A percentile compares a stretch with the other conserved stretches of the same genome.
Evolutionary conservation across 2,797 vertebrate species (phyloP).

Genomic region (Periparus ater): DNA sequence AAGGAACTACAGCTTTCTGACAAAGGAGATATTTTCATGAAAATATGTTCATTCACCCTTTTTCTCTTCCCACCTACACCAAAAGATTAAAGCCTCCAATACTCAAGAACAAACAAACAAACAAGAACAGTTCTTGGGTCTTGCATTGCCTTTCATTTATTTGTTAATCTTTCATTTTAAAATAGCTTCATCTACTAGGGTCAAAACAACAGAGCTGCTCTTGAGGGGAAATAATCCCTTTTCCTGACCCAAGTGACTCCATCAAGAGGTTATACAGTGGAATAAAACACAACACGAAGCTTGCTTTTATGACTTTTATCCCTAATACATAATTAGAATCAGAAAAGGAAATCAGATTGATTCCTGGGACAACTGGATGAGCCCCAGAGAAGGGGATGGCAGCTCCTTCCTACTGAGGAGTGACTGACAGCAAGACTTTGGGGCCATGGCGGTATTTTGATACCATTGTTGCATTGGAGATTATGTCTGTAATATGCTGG

Average conservation of each 20-base stretch:
- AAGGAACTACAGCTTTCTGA: background rate
- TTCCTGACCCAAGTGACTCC: background rate
- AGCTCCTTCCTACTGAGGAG: background rate
- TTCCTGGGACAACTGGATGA: background rate
- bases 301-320: background rate
- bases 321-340: background rate
- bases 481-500: background rate
- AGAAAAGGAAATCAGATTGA: background rate
- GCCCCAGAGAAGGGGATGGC: background rate
- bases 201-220: background rate
- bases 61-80: background rate
- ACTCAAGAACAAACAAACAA: background rate
- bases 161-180: slow-evolving; percentile 6
- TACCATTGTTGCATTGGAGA: background rate
- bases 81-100: background rate
- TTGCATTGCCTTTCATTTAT: background rate
- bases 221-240: background rate
- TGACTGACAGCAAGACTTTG: background rate
- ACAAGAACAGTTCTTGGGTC: background rate
- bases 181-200: background rate
- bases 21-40: background rate
- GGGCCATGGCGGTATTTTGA: background rate
- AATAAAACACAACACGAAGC: background rate
- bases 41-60: background rate
- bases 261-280: background rate